These are phyloP conservation scores for Chloropsis hardwickii DNA, from an alignment of 2,113 vertebrate species.

Conservation along the genomic window DNA sequence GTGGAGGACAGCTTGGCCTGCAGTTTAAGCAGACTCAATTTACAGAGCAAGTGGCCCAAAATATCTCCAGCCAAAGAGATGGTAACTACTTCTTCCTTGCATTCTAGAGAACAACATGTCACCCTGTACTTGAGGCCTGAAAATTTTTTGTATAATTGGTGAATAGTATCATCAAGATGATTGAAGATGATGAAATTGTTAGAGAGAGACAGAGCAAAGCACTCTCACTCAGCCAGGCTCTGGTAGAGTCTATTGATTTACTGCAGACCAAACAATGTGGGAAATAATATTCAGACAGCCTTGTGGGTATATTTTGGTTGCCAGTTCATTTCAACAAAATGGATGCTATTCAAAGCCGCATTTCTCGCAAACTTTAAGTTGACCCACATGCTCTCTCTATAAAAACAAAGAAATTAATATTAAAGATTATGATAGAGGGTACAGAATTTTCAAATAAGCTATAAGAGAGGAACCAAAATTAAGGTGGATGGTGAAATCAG, in stretches of 20 bases:
- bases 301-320: background rate
- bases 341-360: background rate
- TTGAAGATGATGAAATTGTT: background rate
- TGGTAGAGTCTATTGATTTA: constrained; percentile 6
- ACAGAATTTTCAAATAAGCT: background rate
- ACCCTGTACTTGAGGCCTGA: background rate
- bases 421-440: background rate
- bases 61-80: background rate
- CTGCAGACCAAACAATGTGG: background rate
- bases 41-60: background rate
- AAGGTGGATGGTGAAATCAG: background rate
- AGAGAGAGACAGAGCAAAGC: background rate
- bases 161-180: background rate
- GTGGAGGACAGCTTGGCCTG: background rate
- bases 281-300: background rate
- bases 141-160: background rate
- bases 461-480: background rate
- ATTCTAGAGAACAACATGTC: accelerated
- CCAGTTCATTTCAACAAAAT: background rate
- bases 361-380: background rate
- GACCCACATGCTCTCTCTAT: background rate
- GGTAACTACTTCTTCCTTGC: background rate
- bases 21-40: background rate
- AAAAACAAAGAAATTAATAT: background rate
- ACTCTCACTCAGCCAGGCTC: background rate